These are phyloP conservation scores for Arbacia lixula DNA, from an alignment of 53 echinoderm and acorn worm genomes.

Conservation along the genomic window DNA sequence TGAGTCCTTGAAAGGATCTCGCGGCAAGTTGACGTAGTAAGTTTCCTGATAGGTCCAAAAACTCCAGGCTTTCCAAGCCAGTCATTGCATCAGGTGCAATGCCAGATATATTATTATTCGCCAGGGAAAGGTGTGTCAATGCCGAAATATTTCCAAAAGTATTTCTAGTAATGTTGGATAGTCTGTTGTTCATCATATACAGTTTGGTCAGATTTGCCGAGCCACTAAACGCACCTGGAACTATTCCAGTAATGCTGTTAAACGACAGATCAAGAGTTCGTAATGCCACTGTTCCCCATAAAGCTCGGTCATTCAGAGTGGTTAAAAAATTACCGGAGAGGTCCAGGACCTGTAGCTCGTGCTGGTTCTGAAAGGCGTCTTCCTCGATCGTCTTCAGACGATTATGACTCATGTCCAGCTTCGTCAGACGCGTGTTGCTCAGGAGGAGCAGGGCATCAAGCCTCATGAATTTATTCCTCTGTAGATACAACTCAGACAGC, in stretches of 20 bases:
- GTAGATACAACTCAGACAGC: conserved; percentile 42
- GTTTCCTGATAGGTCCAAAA: conserved; percentile 66
- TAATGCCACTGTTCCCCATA: conserved; percentile 32
- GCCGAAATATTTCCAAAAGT: conserved; percentile 60
- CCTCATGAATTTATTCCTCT: conserved; percentile 51
- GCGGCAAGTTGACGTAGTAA: conserved; percentile 44
- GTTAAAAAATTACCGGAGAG: conserved; percentile 64
- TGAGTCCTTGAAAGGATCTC: conserved; percentile 59
- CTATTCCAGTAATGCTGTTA: conserved; percentile 30
- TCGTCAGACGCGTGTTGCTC: conserved; percentile 50
- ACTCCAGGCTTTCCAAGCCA: conserved; percentile 41
- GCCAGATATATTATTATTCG: conserved; percentile 61
- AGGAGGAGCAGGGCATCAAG: conserved; percentile 39
- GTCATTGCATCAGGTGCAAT: conserved; percentile 53
- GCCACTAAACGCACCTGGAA: conserved; percentile 26
- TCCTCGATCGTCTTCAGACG: conserved; percentile 37
- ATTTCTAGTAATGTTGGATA: conserved; percentile 30
- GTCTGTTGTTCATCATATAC: conserved; percentile 50
- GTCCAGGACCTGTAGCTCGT: conserved; percentile 50
- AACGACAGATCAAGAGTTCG: conserved; percentile 52
- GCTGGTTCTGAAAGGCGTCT: conserved; percentile 55
- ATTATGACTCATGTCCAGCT: conserved; percentile 64
- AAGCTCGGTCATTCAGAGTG: conserved; percentile 10
- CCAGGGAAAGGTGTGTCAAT: conserved; percentile 53
- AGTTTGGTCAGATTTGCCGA: conserved; percentile 48